Evolutionary conservation across 2,797 vertebrate genomes (phyloP), one percentile per base, ranked within the genome.

Genomic region (Acipenser oxyrinchus): DNA sequence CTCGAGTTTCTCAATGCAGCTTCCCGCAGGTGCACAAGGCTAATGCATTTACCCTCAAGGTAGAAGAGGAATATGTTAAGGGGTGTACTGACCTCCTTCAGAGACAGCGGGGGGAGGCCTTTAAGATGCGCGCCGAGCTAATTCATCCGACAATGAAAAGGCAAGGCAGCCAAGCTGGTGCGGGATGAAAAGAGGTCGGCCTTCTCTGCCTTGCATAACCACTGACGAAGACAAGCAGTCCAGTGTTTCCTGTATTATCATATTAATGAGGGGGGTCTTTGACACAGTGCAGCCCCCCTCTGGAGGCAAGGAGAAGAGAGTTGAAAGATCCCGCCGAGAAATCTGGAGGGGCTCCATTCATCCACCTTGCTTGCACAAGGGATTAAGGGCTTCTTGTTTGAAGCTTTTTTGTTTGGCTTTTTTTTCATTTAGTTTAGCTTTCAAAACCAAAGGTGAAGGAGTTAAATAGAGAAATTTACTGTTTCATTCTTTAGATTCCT

Each of bases 371-470:
- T 83, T 82, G 79, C 78, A 77, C 70, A 82, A 77, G 76, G 82
- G 81, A 83, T 80, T 78, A 79, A 74, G 79, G 76, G 78, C 74
- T 76, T 71, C 76, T 75, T 48, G 52, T 83, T 82, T 81, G 75
- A 78, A 81, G 75, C 37, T 10, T 63, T 57, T 63, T 63, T 63
- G 55, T 59, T 66, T 59, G 63, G 12, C 13, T 48, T 53, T 51
- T 61, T 53, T 55, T 55, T 66, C 11, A 58, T 58, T 58, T 58
- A 58, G 55, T 58, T 58, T 58, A 58, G 55, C 55, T 58, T n/a
- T 58, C 55, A 58, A 11, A 58, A 58, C 55, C 10, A n/a, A 58
- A 58, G 55, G 55, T 58, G 55, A 58, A 58, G 11, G 55, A 58
- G 55, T 58, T 58, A 58, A 58, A 58, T 58, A 58, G 55, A 58